Evolutionary conservation across 1,140 invertebrate species (phyloP).

Genomic region (Drosophila leontia): DNA sequence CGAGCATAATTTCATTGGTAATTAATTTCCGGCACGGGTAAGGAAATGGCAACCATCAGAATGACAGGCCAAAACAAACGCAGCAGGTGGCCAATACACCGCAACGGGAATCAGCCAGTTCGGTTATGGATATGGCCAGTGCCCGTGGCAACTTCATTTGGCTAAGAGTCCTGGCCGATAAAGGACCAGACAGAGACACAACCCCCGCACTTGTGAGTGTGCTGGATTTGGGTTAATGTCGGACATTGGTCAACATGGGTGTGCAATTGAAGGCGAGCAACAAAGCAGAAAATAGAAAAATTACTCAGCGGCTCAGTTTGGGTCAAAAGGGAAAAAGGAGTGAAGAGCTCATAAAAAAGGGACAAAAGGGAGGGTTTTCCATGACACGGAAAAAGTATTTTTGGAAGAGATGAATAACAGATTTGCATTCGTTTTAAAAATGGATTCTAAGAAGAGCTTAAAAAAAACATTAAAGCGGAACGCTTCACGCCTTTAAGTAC

Average conservation of each 20-base stretch:
- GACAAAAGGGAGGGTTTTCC: conserved; percentile 22
- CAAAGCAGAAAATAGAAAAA: conserved; percentile 83
- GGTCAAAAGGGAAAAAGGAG: conserved; percentile 32
- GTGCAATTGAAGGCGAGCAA: conserved; percentile 76
- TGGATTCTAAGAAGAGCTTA: not conserved
- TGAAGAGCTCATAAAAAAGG: conserved; percentile 42
- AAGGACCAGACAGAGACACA: conserved; percentile 37
- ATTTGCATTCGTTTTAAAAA: no score
- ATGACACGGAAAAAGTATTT: conserved; percentile 19
- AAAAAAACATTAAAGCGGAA: not conserved
- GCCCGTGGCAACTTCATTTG: conserved; percentile 69
- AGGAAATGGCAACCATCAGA: conserved; percentile 45
- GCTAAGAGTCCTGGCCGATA: conserved; percentile 66
- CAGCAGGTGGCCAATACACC: conserved; percentile 64
- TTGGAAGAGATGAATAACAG: not conserved
- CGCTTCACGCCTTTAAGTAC: not conserved
- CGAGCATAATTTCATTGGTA: conserved; percentile 60
- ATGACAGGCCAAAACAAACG: conserved; percentile 40
- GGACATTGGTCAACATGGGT: conserved; percentile 79
- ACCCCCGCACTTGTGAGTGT: conserved; percentile 16
- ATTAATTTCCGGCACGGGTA: conserved; percentile 66
- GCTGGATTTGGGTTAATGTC: conserved; percentile 80
- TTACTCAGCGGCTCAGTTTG: conserved; percentile 67
- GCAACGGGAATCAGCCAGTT: conserved; percentile 15
- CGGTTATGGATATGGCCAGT: conserved; percentile 27